Conservation (phyloP, 2,113 vertebrate species). For the Lucifuga dentata region DNA sequence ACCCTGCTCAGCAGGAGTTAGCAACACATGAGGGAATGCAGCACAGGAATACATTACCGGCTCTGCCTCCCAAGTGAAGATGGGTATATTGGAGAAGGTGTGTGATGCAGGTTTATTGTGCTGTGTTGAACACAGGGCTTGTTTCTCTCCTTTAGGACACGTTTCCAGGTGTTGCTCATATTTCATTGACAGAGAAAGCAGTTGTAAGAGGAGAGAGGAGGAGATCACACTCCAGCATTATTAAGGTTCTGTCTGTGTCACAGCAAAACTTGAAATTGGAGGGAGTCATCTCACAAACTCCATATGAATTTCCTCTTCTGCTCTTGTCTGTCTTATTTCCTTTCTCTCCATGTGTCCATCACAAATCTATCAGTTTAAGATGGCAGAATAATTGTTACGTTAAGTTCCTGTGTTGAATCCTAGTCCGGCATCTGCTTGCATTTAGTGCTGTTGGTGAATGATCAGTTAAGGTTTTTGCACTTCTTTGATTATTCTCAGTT, state of each 20-base stretch:
- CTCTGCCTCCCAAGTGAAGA: conserved; percentile 68
- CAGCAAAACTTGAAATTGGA: conserved; percentile 16
- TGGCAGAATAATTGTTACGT: conserved; percentile 13
- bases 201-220: conserved; percentile 21
- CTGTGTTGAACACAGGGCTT: conserved; percentile 59
- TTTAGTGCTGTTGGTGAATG: not conserved
- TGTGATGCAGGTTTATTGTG: conserved; percentile 76
- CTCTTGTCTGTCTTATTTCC: not conserved
- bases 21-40: conserved; percentile 65
- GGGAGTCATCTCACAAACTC: not conserved
- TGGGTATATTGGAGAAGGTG: conserved; percentile 57
- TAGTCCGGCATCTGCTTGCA: not conserved
- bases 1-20: conserved; percentile 51
- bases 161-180: conserved; percentile 57
- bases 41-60: conserved; percentile 68
- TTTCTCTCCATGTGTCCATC: not conserved
- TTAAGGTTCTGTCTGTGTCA: conserved; percentile 21
- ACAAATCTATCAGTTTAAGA: conserved; percentile 4
- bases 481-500: not conserved
- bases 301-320: conserved; percentile 12
- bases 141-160: conserved; percentile 64
- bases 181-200: conserved; percentile 39
- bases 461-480: conserved; percentile 4
- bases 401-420: conserved; percentile 17
- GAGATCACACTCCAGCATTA: conserved; percentile 19